phyloP scores from a whole-genome alignment of 2,113 vertebrate species.

The Colaptes auratus region DNA sequence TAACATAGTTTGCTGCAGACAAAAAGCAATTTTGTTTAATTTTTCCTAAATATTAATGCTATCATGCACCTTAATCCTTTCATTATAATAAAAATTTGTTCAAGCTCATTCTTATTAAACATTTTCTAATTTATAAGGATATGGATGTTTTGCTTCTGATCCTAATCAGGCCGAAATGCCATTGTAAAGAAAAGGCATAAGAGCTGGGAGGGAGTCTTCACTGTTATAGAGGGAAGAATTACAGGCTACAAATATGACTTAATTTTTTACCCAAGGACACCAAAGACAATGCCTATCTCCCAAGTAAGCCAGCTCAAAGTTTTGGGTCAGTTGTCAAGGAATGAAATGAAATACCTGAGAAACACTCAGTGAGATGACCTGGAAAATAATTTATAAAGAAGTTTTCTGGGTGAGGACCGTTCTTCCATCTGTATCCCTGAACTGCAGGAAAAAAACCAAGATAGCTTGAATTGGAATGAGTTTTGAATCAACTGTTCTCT shows the following conservation, averaged over 20 bases:
- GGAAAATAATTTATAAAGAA: slow-evolving; percentile 34
- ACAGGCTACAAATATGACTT: not conserved
- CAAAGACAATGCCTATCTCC: not conserved
- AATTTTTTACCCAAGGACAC: not conserved
- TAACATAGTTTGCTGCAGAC: slow-evolving; percentile 67
- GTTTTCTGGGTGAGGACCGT: not conserved
- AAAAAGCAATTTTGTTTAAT: slow-evolving; percentile 71
- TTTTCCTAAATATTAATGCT: slow-evolving; percentile 76
- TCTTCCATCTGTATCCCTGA: not conserved
- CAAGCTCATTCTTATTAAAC: slow-evolving; percentile 63
- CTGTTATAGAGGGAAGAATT: not conserved
- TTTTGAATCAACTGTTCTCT: slow-evolving; percentile 1
- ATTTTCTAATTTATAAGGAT: slow-evolving; percentile 55
- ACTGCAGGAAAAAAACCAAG: not conserved
- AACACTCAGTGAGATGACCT: slow-evolving; percentile 43
- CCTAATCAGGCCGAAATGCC: slow-evolving; percentile 27
- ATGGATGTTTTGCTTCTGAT: slow-evolving; percentile 52
- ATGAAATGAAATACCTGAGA: slow-evolving; percentile 39
- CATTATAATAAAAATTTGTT: slow-evolving; percentile 71
- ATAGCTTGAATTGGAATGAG: not conserved
- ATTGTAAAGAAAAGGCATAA: not conserved
- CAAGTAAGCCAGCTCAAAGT: slow-evolving; percentile 11
- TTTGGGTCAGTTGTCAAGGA: slow-evolving; percentile 43
- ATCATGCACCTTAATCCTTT: slow-evolving; percentile 67
- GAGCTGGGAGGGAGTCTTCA: not conserved